These are phyloP conservation scores for Drosophila robusta DNA, from an alignment of 2,888 invertebrate genomes.

Conservation along the genomic window DNA sequence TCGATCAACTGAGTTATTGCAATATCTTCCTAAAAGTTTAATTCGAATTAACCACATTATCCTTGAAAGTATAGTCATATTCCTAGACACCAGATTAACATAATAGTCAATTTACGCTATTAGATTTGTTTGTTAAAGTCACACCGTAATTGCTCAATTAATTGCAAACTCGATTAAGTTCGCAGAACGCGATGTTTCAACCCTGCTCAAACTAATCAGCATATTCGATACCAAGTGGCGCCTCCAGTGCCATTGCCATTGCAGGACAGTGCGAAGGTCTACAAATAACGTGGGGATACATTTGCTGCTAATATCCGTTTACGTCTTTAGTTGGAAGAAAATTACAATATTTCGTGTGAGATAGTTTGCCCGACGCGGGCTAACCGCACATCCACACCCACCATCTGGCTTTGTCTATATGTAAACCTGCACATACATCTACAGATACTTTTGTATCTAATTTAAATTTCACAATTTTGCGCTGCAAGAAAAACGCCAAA, in stretches of 20 bases:
- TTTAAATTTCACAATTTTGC: constrained; percentile 74
- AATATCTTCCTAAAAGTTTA: neutral
- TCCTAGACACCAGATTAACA: neutral
- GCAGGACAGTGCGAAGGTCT: constrained; percentile 19
- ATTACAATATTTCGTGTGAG: constrained; percentile 75
- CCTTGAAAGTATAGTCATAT: neutral
- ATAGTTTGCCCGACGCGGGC: constrained; percentile 49
- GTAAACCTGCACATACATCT: constrained; percentile 11
- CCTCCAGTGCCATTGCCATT: constrained; percentile 2
- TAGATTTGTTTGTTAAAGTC: constrained; percentile 2
- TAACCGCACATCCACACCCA: constrained; percentile 26
- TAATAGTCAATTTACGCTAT: neutral
- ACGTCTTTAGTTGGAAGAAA: constrained; percentile 74
- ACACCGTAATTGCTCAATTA: constrained; percentile 41
- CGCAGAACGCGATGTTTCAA: constrained; percentile 21
- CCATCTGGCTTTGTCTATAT: neutral
- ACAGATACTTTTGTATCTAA: constrained; percentile 69
- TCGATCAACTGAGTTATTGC: too few species aligned
- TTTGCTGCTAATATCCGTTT: constrained; percentile 77
- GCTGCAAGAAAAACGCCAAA: constrained; percentile 60
- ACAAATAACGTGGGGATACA: constrained; percentile 43
- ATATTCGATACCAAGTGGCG: constrained; percentile 40
- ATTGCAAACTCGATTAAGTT: constrained; percentile 31
- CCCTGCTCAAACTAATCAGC: constrained; percentile 43
- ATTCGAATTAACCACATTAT: neutral